Conservation (phyloP, 2,888 invertebrate species). For the Cerastis leucographa region DNA sequence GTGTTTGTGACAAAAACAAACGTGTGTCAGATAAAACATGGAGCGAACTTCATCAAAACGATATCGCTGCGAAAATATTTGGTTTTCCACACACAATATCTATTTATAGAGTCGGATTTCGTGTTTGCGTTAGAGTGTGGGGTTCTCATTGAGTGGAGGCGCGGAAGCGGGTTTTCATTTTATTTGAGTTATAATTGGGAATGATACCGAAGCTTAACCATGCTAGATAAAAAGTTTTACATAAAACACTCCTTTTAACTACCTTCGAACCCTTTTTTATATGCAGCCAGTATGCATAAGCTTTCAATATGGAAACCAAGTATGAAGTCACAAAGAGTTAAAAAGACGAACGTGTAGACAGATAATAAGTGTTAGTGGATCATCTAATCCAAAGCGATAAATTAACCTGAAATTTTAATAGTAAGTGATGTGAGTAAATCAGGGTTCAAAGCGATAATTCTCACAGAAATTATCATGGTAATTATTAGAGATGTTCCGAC, state of each 20-base stretch:
- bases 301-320: not conserved
- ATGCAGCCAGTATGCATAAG: not conserved
- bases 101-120: conserved; percentile 70
- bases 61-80: conserved; percentile 68
- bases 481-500: no score
- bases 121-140: conserved; percentile 66
- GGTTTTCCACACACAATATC: conserved; percentile 70
- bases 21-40: conserved; percentile 63
- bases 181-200: not conserved
- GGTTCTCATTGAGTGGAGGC: not conserved
- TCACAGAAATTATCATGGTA: no score
- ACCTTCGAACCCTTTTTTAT: not conserved
- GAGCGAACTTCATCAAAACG: conserved; percentile 68
- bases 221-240: not conserved
- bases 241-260: not conserved
- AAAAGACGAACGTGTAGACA: not conserved
- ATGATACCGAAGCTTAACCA: not conserved
- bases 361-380: no score
- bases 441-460: no score
- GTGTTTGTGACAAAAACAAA: conserved; percentile 62
- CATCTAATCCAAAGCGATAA: no score
- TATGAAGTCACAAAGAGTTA: not conserved
- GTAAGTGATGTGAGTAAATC: no score
- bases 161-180: conserved; percentile 11
- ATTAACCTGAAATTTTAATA: no score